Percentiles rank a stretch among this genome's conserved stretches.
phyloP scores from a whole-genome alignment of 2,888 invertebrate species.

The Hesperia comma region DNA sequence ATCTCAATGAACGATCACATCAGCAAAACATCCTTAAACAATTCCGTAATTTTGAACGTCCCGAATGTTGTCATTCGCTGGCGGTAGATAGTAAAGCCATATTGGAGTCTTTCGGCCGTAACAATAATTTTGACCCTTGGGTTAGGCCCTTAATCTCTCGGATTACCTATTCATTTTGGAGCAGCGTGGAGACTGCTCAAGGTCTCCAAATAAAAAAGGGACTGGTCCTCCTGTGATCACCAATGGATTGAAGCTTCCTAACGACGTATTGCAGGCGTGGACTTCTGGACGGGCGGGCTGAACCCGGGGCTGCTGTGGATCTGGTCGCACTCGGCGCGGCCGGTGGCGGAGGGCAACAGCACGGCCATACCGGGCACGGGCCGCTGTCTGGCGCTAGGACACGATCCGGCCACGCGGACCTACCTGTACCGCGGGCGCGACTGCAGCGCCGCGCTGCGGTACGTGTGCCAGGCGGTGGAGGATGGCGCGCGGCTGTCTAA shows the following conservation, averaged over 20 bases:
- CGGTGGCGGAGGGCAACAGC: conserved; percentile 84
- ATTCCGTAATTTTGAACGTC: background rate
- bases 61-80: too few relatives aligned
- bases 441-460: conserved; percentile 87
- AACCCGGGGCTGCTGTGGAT: conserved; percentile 95
- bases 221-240: too few relatives aligned
- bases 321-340: conserved; percentile 92
- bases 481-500: conserved; percentile 84
- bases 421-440: conserved; percentile 89
- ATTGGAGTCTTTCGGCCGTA: too few relatives aligned
- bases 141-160: too few relatives aligned
- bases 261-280: conserved; percentile 77
- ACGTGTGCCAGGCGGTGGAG: conserved; percentile 88
- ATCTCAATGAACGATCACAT: too few relatives aligned
- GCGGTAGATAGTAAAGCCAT: too few relatives aligned
- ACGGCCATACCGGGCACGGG: conserved; percentile 84
- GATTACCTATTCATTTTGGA: too few relatives aligned
- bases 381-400: conserved; percentile 88
- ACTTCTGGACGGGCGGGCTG: conserved; percentile 93
- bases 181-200: too few relatives aligned
- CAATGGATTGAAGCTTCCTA: too few relatives aligned
- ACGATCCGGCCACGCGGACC: conserved; percentile 84
- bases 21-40: background rate
- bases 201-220: too few relatives aligned
- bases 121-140: too few relatives aligned